A percentile compares a stretch with the other conserved stretches of the same genome.
Conservation (phyloP, 2,113 vertebrate genomes). For the Rhinoptilus africanus region DNA sequence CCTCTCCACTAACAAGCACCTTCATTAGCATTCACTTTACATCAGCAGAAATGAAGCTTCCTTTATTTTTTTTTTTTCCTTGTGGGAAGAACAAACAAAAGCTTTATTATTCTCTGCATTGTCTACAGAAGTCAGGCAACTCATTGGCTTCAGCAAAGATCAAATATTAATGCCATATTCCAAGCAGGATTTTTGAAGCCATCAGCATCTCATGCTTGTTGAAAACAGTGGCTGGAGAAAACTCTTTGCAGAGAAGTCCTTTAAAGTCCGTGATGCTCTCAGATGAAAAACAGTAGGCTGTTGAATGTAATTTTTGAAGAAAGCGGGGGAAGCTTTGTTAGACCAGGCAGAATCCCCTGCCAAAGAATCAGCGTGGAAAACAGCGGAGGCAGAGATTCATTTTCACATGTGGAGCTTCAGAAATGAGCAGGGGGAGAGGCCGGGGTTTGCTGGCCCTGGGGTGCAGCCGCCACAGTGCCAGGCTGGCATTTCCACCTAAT, state of each 20-base stretch:
- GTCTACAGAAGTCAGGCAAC: not conserved
- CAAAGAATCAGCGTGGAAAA: not conserved
- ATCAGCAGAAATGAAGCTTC: not conserved
- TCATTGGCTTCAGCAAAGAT: not conserved
- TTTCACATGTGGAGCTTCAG: not conserved
- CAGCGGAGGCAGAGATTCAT: not conserved
- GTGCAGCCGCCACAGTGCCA: rapidly evolving
- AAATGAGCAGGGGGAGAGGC: not conserved
- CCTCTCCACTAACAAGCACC: not conserved
- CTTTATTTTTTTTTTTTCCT: not conserved
- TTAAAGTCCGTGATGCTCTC: not conserved
- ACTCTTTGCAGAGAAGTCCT: not conserved
- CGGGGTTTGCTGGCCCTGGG: not conserved
- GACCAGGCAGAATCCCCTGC: not conserved
- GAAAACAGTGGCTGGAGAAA: not conserved
- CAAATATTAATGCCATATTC: not conserved
- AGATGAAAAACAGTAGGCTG: not conserved
- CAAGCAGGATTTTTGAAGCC: not conserved
- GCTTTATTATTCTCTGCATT: not conserved
- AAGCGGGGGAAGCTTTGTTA: rapidly evolving
- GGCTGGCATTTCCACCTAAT: not conserved
- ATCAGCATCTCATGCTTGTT: not conserved
- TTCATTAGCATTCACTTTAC: not conserved
- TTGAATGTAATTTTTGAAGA: not conserved
- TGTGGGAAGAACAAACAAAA: not conserved